Evolutionary conservation across 2,113 vertebrate genomes (phyloP), one percentile per base, ranked within the genome.

Genomic region (Cynopterus brachyotis): DNA sequence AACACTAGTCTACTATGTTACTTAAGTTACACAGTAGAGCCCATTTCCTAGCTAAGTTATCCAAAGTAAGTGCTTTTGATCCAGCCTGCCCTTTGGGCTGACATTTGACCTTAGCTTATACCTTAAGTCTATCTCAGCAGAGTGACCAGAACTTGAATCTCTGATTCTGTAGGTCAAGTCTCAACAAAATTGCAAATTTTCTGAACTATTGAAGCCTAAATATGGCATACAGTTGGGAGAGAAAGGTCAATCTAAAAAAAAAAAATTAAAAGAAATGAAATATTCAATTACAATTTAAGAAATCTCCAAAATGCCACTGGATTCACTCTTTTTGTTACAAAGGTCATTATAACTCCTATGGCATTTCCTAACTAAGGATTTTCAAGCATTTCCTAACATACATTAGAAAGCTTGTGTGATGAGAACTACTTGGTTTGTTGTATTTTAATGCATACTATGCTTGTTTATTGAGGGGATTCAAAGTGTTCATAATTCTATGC

Each of bases 201-300:
- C 15, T 75, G 55, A 96, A 92, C n/a, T 4, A 2, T 69, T 91
- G 37, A 91, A 94, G 50, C 62, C 78, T 90, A 90, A 95, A 94
- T 84, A 59, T 59, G 60, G 47, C 55, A 82, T 79, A 42, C 40
- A 72, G 28, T 66, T 4, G 45, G 12, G 60, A 96, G 17, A 86
- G 32, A 92, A 96, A 95, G 59, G 70, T 83, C 78, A 96, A 50
- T 67, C 59, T 6, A 37, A 28, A 9, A 79, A 45, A 66, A 69
- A 72, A 86, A 47, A 91, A 57, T n/a, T 57, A 37, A 40, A 91
- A 70, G 30, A 75, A 55, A 67, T 75, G 57, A 95, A 83, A 73
- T 79, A 93, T 92, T 94, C 93, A 89, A 80, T 95, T 96, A 88
- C 13, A 73, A 83, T 87, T 60, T 26, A 96, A 82, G 86, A 85